Percentiles rank a stretch among this genome's conserved stretches.
These are phyloP conservation scores for Tiliqua scincoides DNA, from an alignment of 2,113 vertebrate genomes.

Conservation along the genomic window DNA sequence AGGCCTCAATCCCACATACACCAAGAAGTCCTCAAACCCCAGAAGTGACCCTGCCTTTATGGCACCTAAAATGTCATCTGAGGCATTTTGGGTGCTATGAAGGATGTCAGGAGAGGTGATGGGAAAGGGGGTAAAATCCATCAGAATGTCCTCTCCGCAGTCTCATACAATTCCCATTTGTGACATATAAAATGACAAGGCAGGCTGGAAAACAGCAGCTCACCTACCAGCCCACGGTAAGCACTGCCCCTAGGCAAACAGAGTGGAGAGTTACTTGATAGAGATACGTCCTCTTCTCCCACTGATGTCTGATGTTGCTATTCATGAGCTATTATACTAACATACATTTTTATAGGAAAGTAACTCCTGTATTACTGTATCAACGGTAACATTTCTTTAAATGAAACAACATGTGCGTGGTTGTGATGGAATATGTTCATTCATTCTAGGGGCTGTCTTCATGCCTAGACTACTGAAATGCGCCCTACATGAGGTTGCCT, in stretches of 20 bases:
- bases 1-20: not conserved
- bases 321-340: no score
- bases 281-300: not conserved
- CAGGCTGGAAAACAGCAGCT: not conserved
- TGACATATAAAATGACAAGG: not conserved
- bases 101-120: not conserved
- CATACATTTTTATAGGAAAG: not conserved
- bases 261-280: not conserved
- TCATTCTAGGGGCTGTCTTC: not conserved
- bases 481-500: not conserved
- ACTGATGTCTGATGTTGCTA: not conserved
- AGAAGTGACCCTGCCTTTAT: not conserved
- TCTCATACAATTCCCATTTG: no score
- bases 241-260: not conserved
- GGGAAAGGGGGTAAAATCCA: not conserved
- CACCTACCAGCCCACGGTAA: not conserved
- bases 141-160: not conserved
- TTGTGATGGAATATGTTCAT: not conserved
- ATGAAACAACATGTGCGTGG: no score
- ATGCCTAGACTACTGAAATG: no score
- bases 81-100: not conserved
- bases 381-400: not conserved
- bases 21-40: not conserved
- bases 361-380: not conserved
- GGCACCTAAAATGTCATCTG: no score